Evolutionary conservation across 2,113 vertebrate species (phyloP).

Genomic region (Hydrochoerus hydrochaeris): DNA sequence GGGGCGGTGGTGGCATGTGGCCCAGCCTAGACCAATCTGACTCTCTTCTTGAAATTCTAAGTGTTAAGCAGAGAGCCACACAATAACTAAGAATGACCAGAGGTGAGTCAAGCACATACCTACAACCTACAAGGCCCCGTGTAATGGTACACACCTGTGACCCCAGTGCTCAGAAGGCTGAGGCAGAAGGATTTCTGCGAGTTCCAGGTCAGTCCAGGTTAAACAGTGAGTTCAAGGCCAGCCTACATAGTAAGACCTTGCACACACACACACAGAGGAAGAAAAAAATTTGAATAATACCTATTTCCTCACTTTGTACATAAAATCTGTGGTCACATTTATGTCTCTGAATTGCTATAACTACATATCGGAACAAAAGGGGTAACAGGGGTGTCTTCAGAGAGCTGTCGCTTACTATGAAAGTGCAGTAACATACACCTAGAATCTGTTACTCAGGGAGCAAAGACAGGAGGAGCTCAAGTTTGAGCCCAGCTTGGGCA

Average conservation of each 20-base stretch:
- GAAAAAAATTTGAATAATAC: neutral
- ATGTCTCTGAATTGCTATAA: neutral
- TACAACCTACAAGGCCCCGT: neutral
- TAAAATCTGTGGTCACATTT: neutral
- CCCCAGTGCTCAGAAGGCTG: neutral
- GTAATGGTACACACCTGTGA: neutral
- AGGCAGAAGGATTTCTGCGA: neutral
- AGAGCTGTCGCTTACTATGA: neutral
- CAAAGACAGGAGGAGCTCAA: neutral
- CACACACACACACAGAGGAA: neutral
- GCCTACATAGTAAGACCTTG: neutral
- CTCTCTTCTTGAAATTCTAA: neutral
- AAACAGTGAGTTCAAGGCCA: neutral
- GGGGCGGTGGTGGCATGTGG: neutral
- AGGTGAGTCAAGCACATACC: neutral
- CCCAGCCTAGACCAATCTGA: neutral
- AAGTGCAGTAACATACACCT: neutral
- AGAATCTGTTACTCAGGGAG: neutral
- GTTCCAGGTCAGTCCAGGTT: neutral
- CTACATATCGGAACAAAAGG: neutral
- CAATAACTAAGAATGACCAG: neutral
- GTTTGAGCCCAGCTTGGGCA: neutral
- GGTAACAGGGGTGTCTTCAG: neutral
- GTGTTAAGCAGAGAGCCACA: neutral
- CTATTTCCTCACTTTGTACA: neutral